Percentiles rank a stretch among this genome's conserved stretches.
Conservation (phyloP, 2,888 invertebrate species). For the Scrobipalpa costella region DNA sequence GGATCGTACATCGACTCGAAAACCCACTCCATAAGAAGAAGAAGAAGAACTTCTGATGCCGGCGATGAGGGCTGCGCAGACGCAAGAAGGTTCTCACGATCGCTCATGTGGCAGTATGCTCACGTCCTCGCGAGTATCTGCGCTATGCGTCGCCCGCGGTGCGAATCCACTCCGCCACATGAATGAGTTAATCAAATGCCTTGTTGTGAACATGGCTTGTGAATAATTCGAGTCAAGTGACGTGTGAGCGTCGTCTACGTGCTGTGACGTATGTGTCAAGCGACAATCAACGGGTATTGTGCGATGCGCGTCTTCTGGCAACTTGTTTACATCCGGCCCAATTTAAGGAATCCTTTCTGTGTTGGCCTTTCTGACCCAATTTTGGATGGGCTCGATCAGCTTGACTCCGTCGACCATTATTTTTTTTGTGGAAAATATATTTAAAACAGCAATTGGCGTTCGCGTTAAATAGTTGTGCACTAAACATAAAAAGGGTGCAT, state of each 20-base stretch:
- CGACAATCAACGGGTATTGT: constrained; percentile 12
- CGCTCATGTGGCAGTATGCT: constrained; percentile 8
- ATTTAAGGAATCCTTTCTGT: neutral
- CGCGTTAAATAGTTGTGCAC: no score
- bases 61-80: no score
- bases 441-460: no score
- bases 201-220: no score
- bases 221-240: constrained; percentile 23
- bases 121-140: constrained; percentile 3
- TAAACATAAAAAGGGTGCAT: neutral
- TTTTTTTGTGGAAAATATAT: neutral
- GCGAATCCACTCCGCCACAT: constrained; percentile 13
- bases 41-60: neutral
- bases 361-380: neutral
- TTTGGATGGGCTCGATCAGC: neutral
- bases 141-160: constrained; percentile 20
- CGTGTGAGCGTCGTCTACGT: neutral
- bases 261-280: neutral
- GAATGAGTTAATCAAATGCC: constrained; percentile 21
- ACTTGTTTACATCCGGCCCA: constrained; percentile 8
- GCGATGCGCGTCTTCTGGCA: no score
- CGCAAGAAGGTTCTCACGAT: constrained; percentile 12
- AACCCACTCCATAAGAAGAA: neutral
- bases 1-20: no score
- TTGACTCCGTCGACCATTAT: neutral